Base-by-base conservation (phyloP, 2,113 vertebrate genomes). In the Martes martes region DNA sequence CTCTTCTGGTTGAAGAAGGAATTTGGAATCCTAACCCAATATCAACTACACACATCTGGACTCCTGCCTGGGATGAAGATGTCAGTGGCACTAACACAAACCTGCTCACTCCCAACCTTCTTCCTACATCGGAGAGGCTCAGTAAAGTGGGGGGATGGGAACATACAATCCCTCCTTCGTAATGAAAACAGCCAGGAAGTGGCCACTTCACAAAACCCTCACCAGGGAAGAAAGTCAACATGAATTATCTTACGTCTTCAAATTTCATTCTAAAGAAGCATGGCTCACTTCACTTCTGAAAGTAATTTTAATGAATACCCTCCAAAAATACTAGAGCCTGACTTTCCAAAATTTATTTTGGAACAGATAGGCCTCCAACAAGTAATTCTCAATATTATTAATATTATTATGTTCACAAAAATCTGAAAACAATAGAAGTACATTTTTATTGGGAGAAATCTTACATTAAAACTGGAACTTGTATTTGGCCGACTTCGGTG, bases 301-400 rank as follows among this genome's bases (percentile, higher is more conserved):
- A 91, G 31, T 73, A 79, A 96, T 94, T 86, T 52, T 85, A 93
- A 97, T 94, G 84, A 91, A 73, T 85, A 94, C 74, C 78, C 47
- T 89, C 47, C 52, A 45, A 24, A 95, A 94, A 57, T 59, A 85
- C 55, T 6, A 88, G 45, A 94, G 28, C 4, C 65, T 69, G 74
- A 16, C 47, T 90, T 95, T 57, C 47, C 59, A 42, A 65, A 94
- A 79, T 90, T 65, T 97, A 74, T 76, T 95, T 94, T 65, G 89
- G 65, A 90, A 93, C 42, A 91, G 16, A 59, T 19, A 63, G 57
- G n/a, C 73, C 88, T 95, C 89, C 57, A 84, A 94, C 42, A 88
- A 91, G 52, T 50, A 65, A 67, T 67, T 79, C 57, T 80, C 85
- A 42, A 11, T 5, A 11, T 63, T 63, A 67, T 63, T 87, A 76